Conservation (phyloP, 2,888 invertebrate genomes). For the Torymus aiolomorphi region DNA sequence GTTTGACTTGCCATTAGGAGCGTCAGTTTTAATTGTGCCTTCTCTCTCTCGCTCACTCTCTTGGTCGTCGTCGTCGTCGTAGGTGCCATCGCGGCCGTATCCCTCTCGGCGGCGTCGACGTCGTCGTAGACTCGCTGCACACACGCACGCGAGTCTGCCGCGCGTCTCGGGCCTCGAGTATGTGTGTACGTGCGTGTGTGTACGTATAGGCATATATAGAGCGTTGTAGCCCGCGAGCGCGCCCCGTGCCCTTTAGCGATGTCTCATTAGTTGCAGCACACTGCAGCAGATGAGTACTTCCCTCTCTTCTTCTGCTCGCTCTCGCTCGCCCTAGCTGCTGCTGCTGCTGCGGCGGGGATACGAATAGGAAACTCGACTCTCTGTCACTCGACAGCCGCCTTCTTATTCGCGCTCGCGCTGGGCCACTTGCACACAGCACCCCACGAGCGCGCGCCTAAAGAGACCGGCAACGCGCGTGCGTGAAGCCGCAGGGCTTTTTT, state of each 20-base stretch:
- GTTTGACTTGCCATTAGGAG: constrained; percentile 76
- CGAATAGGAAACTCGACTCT: constrained; percentile 56
- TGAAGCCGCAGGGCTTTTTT: constrained; percentile 11
- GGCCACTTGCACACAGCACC: constrained; percentile 24
- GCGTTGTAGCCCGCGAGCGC: constrained; percentile 62
- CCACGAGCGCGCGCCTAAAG: not conserved
- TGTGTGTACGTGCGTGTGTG: constrained; percentile 72
- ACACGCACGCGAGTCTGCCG: constrained; percentile 64
- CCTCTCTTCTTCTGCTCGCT: constrained; percentile 57
- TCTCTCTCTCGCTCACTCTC: constrained; percentile 70
- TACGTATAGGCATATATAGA: constrained; percentile 59
- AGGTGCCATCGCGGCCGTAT: not conserved
- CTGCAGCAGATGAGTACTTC: constrained; percentile 73
- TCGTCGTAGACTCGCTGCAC: not conserved
- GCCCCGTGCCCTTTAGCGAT: constrained; percentile 75
- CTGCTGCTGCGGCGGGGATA: constrained; percentile 57
- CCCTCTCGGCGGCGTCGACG: constrained; percentile 24
- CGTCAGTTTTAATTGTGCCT: constrained; percentile 76
- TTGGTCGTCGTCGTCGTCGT: constrained; percentile 57
- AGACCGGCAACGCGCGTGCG: not conserved
- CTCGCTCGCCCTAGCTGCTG: constrained; percentile 17
- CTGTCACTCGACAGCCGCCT: constrained; percentile 71
- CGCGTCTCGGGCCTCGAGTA: constrained; percentile 45
- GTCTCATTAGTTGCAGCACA: constrained; percentile 75
- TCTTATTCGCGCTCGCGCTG: constrained; percentile 66